These are phyloP conservation scores for Melipona quadrifasciata DNA, from an alignment of 1,140 invertebrate genomes.

Conservation along the genomic window DNA sequence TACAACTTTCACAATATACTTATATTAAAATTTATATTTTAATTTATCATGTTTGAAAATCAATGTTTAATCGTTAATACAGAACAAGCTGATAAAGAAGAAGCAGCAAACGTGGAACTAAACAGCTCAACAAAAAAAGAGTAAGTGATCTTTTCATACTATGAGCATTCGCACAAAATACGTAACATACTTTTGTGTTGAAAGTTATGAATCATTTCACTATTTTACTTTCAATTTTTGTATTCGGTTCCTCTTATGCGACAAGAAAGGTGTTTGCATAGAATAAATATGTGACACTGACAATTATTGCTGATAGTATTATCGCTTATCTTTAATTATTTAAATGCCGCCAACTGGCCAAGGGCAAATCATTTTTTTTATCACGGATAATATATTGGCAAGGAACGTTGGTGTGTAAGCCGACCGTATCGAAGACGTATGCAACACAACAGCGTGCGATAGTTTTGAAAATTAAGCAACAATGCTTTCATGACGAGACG, in stretches of 20 bases:
- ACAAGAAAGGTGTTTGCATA: neutral
- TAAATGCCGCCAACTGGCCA: neutral
- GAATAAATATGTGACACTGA: neutral
- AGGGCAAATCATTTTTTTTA: slow-evolving; percentile 3
- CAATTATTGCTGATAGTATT: neutral
- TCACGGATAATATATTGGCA: too few species aligned
- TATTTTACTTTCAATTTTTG: neutral
- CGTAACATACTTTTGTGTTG: neutral
- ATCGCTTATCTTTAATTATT: slow-evolving; percentile 1
- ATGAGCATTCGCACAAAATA: neutral
- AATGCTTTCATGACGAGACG: neutral
- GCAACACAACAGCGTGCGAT: neutral
- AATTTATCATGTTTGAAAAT: neutral
- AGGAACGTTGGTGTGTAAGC: neutral
- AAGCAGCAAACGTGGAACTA: neutral
- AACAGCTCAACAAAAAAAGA: neutral
- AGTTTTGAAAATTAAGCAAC: slow-evolving; percentile 20
- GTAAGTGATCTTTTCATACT: neutral
- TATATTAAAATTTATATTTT: neutral
- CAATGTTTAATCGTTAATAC: neutral
- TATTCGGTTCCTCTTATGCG: neutral
- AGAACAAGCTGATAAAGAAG: neutral
- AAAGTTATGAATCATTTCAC: neutral
- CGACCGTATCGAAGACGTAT: neutral
- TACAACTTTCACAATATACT: neutral